Evolutionary conservation across 2,113 vertebrate genomes (phyloP).

Genomic region (Dromaius novaehollandiae): DNA sequence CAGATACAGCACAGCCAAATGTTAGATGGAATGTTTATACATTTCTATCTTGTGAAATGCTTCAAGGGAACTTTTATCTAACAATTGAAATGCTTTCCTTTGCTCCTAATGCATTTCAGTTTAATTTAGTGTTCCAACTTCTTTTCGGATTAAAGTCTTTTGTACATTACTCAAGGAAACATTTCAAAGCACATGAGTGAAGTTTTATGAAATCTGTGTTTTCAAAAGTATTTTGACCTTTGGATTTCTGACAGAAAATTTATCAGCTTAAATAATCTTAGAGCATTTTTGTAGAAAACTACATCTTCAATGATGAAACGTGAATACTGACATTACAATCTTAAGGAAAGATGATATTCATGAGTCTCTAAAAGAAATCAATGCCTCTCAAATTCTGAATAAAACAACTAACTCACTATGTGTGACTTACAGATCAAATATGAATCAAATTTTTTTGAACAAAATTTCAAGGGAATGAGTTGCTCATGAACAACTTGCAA

Average conservation of each 20-base stretch:
- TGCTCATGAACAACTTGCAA: neutral
- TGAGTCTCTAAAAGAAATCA: neutral
- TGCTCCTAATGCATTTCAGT: neutral
- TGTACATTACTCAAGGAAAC: neutral
- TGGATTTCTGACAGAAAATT: neutral
- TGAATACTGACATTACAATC: neutral
- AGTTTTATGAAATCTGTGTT: neutral
- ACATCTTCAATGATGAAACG: neutral
- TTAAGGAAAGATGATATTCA: neutral
- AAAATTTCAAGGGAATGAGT: neutral
- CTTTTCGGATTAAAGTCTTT: neutral
- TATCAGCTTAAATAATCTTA: neutral
- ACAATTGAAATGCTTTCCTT: neutral
- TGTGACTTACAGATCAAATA: neutral
- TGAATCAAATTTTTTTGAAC: neutral
- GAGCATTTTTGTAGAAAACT: neutral
- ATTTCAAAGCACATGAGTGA: neutral
- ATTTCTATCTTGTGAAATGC: neutral
- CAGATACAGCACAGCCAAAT: slow-evolving; percentile 1
- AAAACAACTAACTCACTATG: neutral
- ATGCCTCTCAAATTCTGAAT: neutral
- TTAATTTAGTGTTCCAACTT: neutral
- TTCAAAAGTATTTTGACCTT: neutral
- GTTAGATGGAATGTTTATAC: neutral
- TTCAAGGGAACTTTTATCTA: neutral